Evolutionary conservation across 2,113 vertebrate species (phyloP), one percentile per base, ranked within the genome.

Genomic region (Megaceryle maxima): DNA sequence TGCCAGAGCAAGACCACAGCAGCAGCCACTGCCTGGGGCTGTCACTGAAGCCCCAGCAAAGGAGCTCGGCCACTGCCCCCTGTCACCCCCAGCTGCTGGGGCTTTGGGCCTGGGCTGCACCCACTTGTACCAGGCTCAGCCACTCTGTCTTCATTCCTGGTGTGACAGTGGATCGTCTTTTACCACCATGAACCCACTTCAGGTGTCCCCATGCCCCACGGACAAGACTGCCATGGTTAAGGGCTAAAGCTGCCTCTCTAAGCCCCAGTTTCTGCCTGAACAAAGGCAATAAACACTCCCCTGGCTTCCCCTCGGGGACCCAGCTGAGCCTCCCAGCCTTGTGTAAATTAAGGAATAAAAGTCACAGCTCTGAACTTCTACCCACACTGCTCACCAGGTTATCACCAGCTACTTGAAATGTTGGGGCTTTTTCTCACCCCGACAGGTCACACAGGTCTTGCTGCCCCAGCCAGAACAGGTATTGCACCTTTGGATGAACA

Each of bases 361-460:
- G 10, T 5, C 46, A 1, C 33, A 5, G 55, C 56, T 59, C 41
- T 31, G 70, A 25, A 2, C 11, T 14, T 15, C 43, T 44, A 0
- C 26, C 56, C 1, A 2, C 1, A 6, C 18, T 74, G 82, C 98
- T 5, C 75, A 97, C 98, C 99, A 98, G 37, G 96, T 96, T 14
- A 98, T 89, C 19, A 97, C 98, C 67, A 98, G 98, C 93, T 97
- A 98, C 88, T 98, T 94, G 94, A 97, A 98, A 29, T 98, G 98
- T 44, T 98, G 81, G 88, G 99, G 98, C 68, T 98, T 98, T 33
- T 95, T 94, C 79, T 95, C 92, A 4, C 98, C 97, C 20, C 91
- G 95, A 16, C 98, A 98, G 16, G 97, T 97, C 0, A 13, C 46
- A 43, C 98, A 98, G 19, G 81, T 97, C 95, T 88, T 98, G 67